Evolutionary conservation across 2,888 invertebrate genomes (phyloP).

Genomic region (Tachina fera): DNA sequence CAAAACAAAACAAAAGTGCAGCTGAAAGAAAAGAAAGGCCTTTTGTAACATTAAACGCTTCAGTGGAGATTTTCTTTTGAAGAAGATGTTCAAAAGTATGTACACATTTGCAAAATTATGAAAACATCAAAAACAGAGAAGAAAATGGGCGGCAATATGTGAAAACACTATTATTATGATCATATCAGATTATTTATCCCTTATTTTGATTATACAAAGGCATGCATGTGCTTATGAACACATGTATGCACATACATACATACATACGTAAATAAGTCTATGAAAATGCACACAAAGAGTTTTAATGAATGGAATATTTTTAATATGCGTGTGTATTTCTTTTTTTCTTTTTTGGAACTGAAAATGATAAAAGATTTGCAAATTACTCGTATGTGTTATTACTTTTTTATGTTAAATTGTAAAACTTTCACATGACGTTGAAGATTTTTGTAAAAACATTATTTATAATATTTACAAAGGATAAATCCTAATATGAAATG

Average conservation of each 20-base stretch:
- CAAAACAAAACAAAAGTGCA: conserved; percentile 28
- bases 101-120: conserved; percentile 54
- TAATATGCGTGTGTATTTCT: neutral
- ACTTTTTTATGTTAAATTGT: neutral
- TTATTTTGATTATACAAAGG: conserved; percentile 27
- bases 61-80: conserved; percentile 59
- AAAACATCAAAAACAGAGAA: conserved; percentile 13
- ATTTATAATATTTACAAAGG: no score
- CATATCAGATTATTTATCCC: conserved; percentile 54
- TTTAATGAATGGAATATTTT: conserved; percentile 37
- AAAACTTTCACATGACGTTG: conserved; percentile 7
- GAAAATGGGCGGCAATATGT: conserved; percentile 30
- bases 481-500: no score
- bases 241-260: neutral
- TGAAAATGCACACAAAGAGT: conserved; percentile 15
- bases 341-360: neutral
- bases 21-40: conserved; percentile 44
- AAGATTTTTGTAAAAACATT: neutral
- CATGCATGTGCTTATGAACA: neutral
- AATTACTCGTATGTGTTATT: conserved; percentile 32
- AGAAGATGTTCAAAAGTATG: conserved; percentile 31
- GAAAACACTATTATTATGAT: conserved; percentile 55
- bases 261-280: neutral
- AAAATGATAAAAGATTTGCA: conserved; percentile 52
- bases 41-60: conserved; percentile 59